phyloP scores from a whole-genome alignment of 2,888 invertebrate genomes.

The Dasysyrphus tricinctus region DNA sequence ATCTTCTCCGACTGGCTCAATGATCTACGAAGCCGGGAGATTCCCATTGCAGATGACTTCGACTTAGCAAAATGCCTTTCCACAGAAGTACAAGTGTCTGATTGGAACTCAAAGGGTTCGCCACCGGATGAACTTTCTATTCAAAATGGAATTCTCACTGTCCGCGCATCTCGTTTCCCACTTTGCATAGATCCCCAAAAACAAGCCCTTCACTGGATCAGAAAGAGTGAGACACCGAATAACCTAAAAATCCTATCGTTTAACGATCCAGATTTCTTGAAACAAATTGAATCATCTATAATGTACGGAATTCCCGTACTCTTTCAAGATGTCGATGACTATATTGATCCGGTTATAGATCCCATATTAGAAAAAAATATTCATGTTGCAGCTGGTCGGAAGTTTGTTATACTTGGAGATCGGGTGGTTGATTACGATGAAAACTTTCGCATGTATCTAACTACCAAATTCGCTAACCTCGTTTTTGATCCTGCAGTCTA shows the following conservation, averaged over 20 bases:
- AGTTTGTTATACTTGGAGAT: constrained; percentile 94
- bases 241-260: constrained; percentile 93
- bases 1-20: constrained; percentile 91
- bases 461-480: constrained; percentile 95
- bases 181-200: constrained; percentile 97
- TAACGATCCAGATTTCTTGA: constrained; percentile 92
- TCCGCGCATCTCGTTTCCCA: constrained; percentile 92
- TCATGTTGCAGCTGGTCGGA: constrained; percentile 89
- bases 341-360: constrained; percentile 95
- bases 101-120: constrained; percentile 94
- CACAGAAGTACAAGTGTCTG: constrained; percentile 92
- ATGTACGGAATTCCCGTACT: constrained; percentile 94
- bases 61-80: constrained; percentile 90
- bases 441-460: constrained; percentile 94
- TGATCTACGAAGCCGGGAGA: constrained; percentile 87
- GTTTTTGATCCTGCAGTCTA: constrained; percentile 93
- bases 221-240: constrained; percentile 90
- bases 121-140: constrained; percentile 96
- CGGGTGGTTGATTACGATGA: constrained; percentile 95
- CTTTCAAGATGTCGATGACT: constrained; percentile 96
- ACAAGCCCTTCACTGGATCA: constrained; percentile 95
- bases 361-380: constrained; percentile 94
- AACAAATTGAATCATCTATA: constrained; percentile 94
- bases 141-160: constrained; percentile 95
- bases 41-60: constrained; percentile 90